Conservation (phyloP, 2,888 invertebrate genomes). For the Sphaerophoria rueppellii region DNA sequence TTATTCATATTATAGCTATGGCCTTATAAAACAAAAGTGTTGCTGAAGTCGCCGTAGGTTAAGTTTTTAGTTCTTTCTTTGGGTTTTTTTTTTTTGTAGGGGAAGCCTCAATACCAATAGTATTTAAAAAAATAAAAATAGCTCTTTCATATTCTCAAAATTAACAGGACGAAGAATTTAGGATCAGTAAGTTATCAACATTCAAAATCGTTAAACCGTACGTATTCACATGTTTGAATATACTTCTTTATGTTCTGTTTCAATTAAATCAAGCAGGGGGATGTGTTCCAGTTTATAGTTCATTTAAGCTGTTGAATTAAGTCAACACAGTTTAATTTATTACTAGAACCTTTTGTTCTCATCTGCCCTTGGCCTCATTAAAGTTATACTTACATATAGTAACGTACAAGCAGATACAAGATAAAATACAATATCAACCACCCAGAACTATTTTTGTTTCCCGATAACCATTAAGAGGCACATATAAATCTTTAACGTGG, state of each 20-base stretch:
- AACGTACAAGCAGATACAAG: background rate
- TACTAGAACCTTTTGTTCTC: background rate
- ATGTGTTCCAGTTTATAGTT: constrained; percentile 50
- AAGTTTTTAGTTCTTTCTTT: too few relatives aligned
- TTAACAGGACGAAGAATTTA: too few relatives aligned
- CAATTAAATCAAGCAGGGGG: background rate
- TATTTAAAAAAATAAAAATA: too few relatives aligned
- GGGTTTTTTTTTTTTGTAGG: too few relatives aligned
- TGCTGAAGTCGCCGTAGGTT: too few relatives aligned
- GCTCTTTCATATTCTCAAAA: too few relatives aligned
- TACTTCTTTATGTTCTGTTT: background rate
- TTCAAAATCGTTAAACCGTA: too few relatives aligned
- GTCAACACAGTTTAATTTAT: background rate
- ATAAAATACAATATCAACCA: constrained; percentile 14
- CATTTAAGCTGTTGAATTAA: constrained; percentile 24
- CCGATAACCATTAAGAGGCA: constrained; percentile 1
- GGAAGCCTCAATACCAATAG: too few relatives aligned
- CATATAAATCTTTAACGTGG: constrained; percentile 22
- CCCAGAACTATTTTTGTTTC: constrained; percentile 38
- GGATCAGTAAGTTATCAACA: too few relatives aligned
- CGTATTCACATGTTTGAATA: too few relatives aligned
- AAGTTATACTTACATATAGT: background rate
- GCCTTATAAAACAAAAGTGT: too few relatives aligned
- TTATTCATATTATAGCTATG: too few relatives aligned
- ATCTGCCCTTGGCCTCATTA: constrained; percentile 13